These are phyloP conservation scores for Caenorhabditis sp. DNA, from an alignment of 2,888 invertebrate genomes.

Conservation along the genomic window DNA sequence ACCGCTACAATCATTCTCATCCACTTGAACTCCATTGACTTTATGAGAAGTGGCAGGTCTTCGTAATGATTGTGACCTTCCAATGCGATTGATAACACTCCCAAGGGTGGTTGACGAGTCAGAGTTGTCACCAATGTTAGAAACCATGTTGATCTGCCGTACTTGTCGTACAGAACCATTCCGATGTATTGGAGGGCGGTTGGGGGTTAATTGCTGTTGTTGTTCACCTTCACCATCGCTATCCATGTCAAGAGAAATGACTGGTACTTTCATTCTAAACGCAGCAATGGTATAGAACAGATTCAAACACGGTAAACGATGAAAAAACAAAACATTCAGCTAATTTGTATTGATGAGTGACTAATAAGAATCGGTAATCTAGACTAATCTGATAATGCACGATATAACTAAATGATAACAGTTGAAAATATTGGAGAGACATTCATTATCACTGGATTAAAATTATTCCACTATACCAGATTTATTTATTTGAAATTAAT, in stretches of 20 bases:
- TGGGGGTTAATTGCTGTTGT: not conserved
- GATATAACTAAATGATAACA: too few relatives aligned
- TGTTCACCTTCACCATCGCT: conserved; percentile 16
- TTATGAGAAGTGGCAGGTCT: conserved; percentile 9
- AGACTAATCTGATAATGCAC: too few relatives aligned
- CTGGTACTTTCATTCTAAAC: conserved; percentile 31
- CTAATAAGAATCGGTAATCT: too few relatives aligned
- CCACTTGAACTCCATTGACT: not conserved
- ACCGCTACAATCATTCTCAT: conserved; percentile 8
- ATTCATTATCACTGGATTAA: too few relatives aligned
- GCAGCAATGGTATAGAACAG: not conserved
- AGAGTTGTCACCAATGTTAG: conserved; percentile 3
- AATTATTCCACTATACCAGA: too few relatives aligned
- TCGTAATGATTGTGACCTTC: conserved; percentile 35
- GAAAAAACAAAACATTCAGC: not conserved
- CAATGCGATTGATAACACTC: conserved; percentile 24
- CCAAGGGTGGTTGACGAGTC: conserved; percentile 10
- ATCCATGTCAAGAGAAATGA: conserved; percentile 28
- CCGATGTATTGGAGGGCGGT: not conserved
- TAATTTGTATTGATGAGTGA: too few relatives aligned
- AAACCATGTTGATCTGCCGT: conserved; percentile 24
- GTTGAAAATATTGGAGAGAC: too few relatives aligned
- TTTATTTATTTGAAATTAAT: too few relatives aligned
- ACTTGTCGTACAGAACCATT: conserved; percentile 33
- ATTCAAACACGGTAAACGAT: not conserved